Conservation (phyloP, 1,140 invertebrate species). For the Oreohelix idahoensis region DNA sequence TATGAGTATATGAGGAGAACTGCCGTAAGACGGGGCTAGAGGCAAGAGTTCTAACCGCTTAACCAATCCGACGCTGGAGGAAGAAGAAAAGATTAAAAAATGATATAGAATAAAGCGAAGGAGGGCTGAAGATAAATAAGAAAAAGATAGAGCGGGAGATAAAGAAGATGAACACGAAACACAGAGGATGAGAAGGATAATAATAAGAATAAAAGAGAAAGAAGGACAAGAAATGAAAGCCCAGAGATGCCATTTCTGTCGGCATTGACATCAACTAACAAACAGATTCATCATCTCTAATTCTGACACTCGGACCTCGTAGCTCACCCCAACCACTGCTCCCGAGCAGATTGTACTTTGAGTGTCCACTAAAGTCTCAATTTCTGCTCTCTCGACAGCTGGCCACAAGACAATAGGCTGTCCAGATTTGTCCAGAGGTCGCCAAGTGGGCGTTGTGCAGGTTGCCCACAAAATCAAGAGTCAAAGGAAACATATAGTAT, state of each 20-base stretch:
- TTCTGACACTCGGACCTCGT: background rate
- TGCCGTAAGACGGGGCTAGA: no score
- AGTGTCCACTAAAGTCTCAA: background rate
- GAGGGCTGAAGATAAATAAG: background rate
- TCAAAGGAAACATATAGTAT: no score
- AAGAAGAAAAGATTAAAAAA: background rate
- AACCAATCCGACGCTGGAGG: no score
- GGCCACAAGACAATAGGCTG: no score
- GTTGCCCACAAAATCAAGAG: no score
- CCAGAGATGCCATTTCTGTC: background rate
- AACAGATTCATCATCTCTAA: background rate
- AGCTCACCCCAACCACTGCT: background rate
- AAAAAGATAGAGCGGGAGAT: background rate
- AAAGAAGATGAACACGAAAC: background rate
- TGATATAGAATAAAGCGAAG: background rate
- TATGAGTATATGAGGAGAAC: no score
- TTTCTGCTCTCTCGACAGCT: no score
- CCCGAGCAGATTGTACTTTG: background rate
- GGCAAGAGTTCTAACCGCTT: no score
- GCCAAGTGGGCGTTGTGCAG: no score
- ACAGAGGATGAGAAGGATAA: no score
- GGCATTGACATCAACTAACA: background rate
- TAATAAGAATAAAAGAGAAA: background rate
- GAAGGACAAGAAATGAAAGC: background rate
- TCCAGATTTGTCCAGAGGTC: no score